Evolutionary conservation across 2,797 vertebrate genomes (phyloP).

Genomic region (Nyctibius grandis): DNA sequence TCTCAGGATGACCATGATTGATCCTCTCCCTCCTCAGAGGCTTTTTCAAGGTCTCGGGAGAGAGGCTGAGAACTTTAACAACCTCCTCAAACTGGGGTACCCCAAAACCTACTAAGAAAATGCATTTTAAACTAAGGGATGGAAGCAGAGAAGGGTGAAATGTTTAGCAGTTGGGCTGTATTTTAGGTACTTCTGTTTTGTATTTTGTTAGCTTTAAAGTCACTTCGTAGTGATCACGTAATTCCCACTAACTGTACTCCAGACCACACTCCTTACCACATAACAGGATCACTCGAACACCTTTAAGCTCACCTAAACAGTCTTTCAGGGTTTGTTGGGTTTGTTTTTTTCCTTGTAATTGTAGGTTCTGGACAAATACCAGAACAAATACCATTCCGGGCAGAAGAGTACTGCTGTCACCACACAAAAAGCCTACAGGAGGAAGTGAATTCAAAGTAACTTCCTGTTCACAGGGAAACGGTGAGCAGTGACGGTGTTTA

Average conservation of each 20-base stretch:
- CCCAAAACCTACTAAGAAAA: not conserved
- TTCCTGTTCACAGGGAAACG: not conserved
- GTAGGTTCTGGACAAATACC: not conserved
- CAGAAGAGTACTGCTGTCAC: not conserved
- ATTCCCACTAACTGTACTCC: not conserved
- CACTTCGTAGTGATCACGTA: accelerated
- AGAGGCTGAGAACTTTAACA: not conserved
- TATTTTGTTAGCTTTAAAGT: not conserved
- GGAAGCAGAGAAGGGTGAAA: not conserved
- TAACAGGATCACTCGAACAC: not conserved
- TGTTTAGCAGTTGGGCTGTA: accelerated
- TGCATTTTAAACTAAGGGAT: not conserved
- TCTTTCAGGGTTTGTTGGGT: not conserved
- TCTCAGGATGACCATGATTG: not conserved
- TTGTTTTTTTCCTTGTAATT: not conserved
- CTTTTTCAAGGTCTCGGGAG: not conserved
- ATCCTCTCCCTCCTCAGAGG: not conserved
- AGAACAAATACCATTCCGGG: not conserved
- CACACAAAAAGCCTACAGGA: accelerated
- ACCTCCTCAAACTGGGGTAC: not conserved
- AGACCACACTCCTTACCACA: not conserved
- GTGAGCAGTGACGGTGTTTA: not conserved
- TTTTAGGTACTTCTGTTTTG: not conserved
- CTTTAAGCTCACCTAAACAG: not conserved
- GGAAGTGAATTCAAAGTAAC: not conserved